These are phyloP conservation scores for Agraylea sexmaculata DNA, from an alignment of 1,140 invertebrate genomes.

Conservation along the genomic window DNA sequence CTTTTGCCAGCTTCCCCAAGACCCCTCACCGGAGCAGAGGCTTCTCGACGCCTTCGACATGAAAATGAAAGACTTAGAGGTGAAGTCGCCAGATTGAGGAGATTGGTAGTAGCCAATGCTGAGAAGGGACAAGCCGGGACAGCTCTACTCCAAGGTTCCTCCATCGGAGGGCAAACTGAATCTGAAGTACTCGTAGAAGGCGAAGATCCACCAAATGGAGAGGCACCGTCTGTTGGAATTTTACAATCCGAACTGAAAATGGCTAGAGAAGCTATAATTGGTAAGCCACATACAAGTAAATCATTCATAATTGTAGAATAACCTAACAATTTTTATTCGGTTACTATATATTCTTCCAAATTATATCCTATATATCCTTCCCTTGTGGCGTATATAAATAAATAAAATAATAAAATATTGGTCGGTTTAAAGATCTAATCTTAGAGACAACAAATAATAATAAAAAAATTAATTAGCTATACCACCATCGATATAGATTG, in stretches of 20 bases:
- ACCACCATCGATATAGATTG: too few species aligned
- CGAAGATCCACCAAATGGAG: too few species aligned
- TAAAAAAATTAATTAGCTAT: too few species aligned
- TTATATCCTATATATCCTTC: too few species aligned
- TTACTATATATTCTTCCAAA: too few species aligned
- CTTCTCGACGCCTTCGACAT: slow-evolving; percentile 43
- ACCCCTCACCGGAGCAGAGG: slow-evolving; percentile 33
- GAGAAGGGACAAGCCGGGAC: slow-evolving; percentile 44
- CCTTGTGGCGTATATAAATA: too few species aligned
- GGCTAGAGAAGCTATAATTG: slow-evolving; percentile 38
- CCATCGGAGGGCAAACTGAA: slow-evolving; percentile 27
- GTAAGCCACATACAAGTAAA: too few species aligned
- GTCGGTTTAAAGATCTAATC: too few species aligned
- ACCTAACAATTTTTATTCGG: too few species aligned
- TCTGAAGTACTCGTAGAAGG: slow-evolving; percentile 24
- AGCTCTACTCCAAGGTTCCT: slow-evolving; percentile 41
- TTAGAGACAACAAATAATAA: too few species aligned
- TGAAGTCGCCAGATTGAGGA: slow-evolving; percentile 41
- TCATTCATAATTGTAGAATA: too few species aligned
- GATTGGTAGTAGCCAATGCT: slow-evolving; percentile 46
- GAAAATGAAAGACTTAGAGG: slow-evolving; percentile 51
- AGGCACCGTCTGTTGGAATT: slow-evolving; percentile 11
- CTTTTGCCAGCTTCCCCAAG: slow-evolving; percentile 33
- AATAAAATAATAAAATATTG: too few species aligned
- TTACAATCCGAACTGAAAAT: slow-evolving; percentile 36